Conservation (phyloP, 2,888 invertebrate species). For the Cordilura impudica region DNA sequence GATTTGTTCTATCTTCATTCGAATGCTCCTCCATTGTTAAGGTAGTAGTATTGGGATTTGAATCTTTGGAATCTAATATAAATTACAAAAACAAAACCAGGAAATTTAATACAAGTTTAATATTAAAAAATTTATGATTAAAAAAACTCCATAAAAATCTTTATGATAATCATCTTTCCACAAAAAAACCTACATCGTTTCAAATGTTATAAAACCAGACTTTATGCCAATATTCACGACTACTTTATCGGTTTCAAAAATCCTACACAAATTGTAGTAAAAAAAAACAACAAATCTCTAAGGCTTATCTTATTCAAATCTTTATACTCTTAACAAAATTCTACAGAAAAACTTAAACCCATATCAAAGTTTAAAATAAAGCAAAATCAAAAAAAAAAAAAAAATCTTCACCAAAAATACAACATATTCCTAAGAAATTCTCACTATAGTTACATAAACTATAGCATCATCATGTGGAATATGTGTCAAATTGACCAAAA, state of each 20-base stretch:
- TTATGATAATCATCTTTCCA: constrained; percentile 24
- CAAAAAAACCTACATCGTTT: constrained; percentile 32
- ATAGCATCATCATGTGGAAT: constrained; percentile 61
- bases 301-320: constrained; percentile 53
- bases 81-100: constrained; percentile 29
- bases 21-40: constrained; percentile 64
- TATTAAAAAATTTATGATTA: constrained; percentile 23
- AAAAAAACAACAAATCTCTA: constrained; percentile 52
- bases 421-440: constrained; percentile 58
- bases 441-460: constrained; percentile 58
- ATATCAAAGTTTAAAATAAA: constrained; percentile 63
- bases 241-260: constrained; percentile 3
- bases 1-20: constrained; percentile 38
- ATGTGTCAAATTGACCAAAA: constrained; percentile 75
- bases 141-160: constrained; percentile 26
- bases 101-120: constrained; percentile 35
- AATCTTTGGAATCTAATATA: constrained; percentile 76
- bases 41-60: constrained; percentile 71
- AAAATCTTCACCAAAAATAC: constrained; percentile 49
- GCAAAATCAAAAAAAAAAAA: constrained; percentile 33
- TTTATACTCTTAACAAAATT: constrained; percentile 61
- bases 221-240: background rate
- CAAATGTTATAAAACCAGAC: constrained; percentile 19
- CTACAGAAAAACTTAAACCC: constrained; percentile 65
- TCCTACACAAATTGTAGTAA: constrained; percentile 52